Evolutionary conservation across 2,797 vertebrate genomes (phyloP).

Genomic region (Parauchenoglanis punctatus): DNA sequence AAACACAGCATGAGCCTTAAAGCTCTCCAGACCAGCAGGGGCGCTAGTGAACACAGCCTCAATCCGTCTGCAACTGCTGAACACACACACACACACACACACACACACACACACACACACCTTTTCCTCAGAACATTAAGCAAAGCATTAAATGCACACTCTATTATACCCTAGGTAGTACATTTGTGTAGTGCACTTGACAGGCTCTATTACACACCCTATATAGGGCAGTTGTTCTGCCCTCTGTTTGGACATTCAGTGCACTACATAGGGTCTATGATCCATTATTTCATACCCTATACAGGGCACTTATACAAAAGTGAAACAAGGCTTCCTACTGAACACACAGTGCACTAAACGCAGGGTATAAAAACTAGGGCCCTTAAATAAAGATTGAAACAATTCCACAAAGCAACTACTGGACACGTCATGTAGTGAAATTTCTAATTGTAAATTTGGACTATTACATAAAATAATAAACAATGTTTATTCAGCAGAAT

Average conservation of each 20-base stretch:
- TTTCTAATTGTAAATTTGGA: neutral
- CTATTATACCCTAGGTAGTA: neutral
- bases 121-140: neutral
- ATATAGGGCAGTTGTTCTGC: neutral
- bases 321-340: neutral
- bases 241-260: neutral
- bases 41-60: slow-evolving; percentile 74
- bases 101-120: neutral
- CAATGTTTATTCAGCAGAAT: neutral
- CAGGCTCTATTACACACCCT: neutral
- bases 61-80: slow-evolving; percentile 66
- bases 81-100: neutral
- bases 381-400: neutral
- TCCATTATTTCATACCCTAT: neutral
- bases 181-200: neutral
- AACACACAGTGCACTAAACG: neutral
- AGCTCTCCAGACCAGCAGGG: slow-evolving; percentile 76
- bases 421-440: neutral
- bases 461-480: neutral
- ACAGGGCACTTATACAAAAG: neutral
- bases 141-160: neutral
- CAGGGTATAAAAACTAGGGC: neutral
- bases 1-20: slow-evolving; percentile 88
- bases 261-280: neutral
- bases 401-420: neutral